Percentiles rank a stretch among this genome's conserved stretches.
These are phyloP conservation scores for Cremastinae sp. DNA, from an alignment of 2,888 invertebrate genomes.

Conservation along the genomic window DNA sequence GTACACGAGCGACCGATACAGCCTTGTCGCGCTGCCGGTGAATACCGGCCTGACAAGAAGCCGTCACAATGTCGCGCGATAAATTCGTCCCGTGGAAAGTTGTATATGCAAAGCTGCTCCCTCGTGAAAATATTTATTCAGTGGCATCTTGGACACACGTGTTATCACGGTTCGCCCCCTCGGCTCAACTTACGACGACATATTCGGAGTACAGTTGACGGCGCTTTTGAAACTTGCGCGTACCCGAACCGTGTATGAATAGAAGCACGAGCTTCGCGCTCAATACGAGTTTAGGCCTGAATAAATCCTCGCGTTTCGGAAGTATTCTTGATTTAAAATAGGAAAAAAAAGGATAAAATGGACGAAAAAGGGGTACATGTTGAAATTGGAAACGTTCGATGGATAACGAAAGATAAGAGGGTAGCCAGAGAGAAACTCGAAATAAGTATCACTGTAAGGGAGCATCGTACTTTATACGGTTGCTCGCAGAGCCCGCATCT, in stretches of 20 bases:
- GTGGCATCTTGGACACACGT: slow-evolving; percentile 44
- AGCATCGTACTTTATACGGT: slow-evolving; percentile 62
- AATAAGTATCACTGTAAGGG: slow-evolving; percentile 56
- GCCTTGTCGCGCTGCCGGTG: slow-evolving; percentile 33
- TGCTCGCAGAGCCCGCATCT: slow-evolving; percentile 70
- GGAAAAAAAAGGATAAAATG: neutral
- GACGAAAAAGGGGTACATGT: slow-evolving; percentile 13
- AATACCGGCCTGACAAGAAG: slow-evolving; percentile 51
- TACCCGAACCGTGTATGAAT: slow-evolving; percentile 6
- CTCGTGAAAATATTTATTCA: slow-evolving; percentile 58
- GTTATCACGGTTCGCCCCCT: slow-evolving; percentile 26
- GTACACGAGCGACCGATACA: slow-evolving; percentile 46
- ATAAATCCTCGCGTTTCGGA: slow-evolving; percentile 15
- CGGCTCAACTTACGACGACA: slow-evolving; percentile 25
- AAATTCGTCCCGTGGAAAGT: slow-evolving; percentile 56
- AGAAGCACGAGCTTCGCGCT: neutral
- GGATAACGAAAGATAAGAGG: slow-evolving; percentile 49
- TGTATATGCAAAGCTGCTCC: slow-evolving; percentile 37
- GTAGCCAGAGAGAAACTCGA: slow-evolving; percentile 39
- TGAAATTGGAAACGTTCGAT: slow-evolving; percentile 60
- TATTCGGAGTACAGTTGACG: neutral
- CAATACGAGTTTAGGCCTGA: slow-evolving; percentile 7
- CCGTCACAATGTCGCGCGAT: slow-evolving; percentile 58
- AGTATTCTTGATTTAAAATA: slow-evolving; percentile 26
- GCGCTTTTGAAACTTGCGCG: slow-evolving; percentile 11